A percentile compares a stretch with the other conserved stretches of the same genome.
phyloP scores from a whole-genome alignment of 2,797 vertebrate genomes.

The Paedocypris micromegethes region DNA sequence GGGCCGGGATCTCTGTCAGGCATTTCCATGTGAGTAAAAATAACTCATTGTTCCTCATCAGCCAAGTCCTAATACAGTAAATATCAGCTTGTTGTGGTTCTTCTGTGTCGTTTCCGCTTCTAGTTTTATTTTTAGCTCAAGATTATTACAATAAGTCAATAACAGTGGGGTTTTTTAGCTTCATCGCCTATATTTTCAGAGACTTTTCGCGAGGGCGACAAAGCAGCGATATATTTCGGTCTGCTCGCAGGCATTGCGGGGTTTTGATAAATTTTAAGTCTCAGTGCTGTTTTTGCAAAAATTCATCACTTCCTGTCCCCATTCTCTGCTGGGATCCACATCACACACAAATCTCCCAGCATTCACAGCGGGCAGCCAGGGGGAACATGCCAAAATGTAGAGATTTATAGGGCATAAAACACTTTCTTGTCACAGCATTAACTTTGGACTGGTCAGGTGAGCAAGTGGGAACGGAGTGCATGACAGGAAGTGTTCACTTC shows the following conservation, averaged over 20 bases:
- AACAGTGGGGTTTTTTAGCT: no score
- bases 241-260: slow-evolving; percentile 20
- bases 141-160: no score
- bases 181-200: no score
- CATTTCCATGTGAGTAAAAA: neutral
- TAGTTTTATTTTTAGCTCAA: neutral
- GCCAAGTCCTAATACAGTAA: slow-evolving; percentile 10
- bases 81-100: slow-evolving; percentile 1
- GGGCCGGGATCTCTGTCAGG: neutral
- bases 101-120: neutral
- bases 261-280: slow-evolving; percentile 52
- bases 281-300: slow-evolving; percentile 47
- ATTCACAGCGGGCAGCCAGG: slow-evolving; percentile 44
- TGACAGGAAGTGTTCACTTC: slow-evolving; percentile 6
- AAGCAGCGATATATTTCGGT: slow-evolving; percentile 13
- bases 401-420: slow-evolving; percentile 57
- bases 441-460: slow-evolving; percentile 13
- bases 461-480: neutral
- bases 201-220: no score
- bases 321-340: slow-evolving; percentile 49
- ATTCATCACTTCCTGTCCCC: slow-evolving; percentile 55
- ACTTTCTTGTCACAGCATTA: slow-evolving; percentile 34
- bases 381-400: slow-evolving; percentile 49
- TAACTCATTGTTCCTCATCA: slow-evolving; percentile 18
- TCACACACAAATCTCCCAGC: slow-evolving; percentile 53